Percentiles rank a stretch among this genome's conserved stretches.
These are phyloP conservation scores for Gryon sp. DNA, from an alignment of 1,140 invertebrate genomes.

Conservation along the genomic window DNA sequence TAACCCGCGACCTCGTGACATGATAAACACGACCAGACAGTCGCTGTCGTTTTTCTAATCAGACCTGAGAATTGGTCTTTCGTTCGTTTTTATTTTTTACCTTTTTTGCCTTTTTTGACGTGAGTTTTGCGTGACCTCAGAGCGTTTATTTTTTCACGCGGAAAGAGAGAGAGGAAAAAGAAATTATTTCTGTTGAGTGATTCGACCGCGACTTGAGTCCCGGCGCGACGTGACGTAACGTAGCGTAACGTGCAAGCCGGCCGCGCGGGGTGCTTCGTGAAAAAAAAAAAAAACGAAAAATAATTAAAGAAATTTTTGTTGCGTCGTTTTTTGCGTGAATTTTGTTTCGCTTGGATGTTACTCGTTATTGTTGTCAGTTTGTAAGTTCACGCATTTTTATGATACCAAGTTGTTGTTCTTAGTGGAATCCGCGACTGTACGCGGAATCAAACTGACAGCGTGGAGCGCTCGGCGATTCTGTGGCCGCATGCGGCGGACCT, in stretches of 20 bases:
- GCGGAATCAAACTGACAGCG: constrained; percentile 76
- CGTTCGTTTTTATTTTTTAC: too few species aligned
- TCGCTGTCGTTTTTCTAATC: not conserved
- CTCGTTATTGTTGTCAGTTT: constrained; percentile 20
- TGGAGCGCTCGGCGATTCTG: constrained; percentile 77
- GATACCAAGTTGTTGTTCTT: constrained; percentile 6
- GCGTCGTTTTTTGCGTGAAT: too few species aligned
- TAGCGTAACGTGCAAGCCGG: constrained; percentile 21
- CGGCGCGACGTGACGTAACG: not conserved
- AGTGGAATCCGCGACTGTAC: constrained; percentile 69
- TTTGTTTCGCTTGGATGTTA: constrained; percentile 10
- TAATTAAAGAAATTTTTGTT: too few species aligned
- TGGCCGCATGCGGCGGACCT: constrained; percentile 78
- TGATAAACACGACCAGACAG: constrained; percentile 10
- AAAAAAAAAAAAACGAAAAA: too few species aligned
- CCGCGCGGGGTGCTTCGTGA: constrained; percentile 19
- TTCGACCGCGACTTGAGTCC: too few species aligned
- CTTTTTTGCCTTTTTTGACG: too few species aligned
- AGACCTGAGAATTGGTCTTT: too few species aligned
- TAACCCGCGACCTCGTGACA: too few species aligned
- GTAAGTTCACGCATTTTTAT: not conserved
- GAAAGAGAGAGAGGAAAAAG: too few species aligned
- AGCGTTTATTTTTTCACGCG: too few species aligned
- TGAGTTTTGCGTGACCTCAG: constrained; percentile 1
- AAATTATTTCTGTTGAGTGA: not conserved